Base-by-base conservation (phyloP, 2,113 vertebrate species). In the Gasterosteus aculeatus region DNA sequence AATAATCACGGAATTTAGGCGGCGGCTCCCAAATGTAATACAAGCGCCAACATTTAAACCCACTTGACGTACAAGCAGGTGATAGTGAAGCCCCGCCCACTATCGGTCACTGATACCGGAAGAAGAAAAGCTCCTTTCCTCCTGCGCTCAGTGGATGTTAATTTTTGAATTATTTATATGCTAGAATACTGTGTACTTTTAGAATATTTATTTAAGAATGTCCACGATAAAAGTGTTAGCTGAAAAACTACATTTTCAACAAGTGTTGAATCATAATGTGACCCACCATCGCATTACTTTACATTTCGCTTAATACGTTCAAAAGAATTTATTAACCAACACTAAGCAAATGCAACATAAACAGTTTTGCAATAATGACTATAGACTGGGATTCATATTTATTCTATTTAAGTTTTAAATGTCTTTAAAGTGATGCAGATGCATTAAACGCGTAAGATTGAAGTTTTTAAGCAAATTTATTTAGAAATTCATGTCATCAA, bases 71-170 rank as follows among this genome's bases (percentile, higher is more conserved):
- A 0, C 10, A 54, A 54, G 51, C 51, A 54, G 53, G 22, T 67
- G 39, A 67, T 53, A 26, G 69, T 7, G 16, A 82, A 68, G 53
- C 72, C 62, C 62, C 75, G 62, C 79, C 83, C 79, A 74, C 60
- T 22, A 0, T 33, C 46, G 2, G 56, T 0, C 29, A 44, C 1
- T 2, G 6, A 38, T 12, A 7, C 18, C 3, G 2, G 12, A 10
- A 60, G 2, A 18, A 29, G 22, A 39, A 4, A 33, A 15, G 61
- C 35, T 39, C n/a, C 60, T 44, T 26, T 63, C 26, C 26, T 46
- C 29, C 18, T 35, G 14, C 15, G 15, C 1, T 15, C n/a, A 53
- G 14, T 51, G 35, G 9, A 10, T 10, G 14, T 38, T 11, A 54
- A 54, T 54, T n/a, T 53, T 69, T 56, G 22, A 11, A 56, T 5